Evolutionary conservation across 2,888 invertebrate genomes (phyloP), one percentile per base, ranked within the genome.

Genomic region (Caenorhabditis angaria): DNA sequence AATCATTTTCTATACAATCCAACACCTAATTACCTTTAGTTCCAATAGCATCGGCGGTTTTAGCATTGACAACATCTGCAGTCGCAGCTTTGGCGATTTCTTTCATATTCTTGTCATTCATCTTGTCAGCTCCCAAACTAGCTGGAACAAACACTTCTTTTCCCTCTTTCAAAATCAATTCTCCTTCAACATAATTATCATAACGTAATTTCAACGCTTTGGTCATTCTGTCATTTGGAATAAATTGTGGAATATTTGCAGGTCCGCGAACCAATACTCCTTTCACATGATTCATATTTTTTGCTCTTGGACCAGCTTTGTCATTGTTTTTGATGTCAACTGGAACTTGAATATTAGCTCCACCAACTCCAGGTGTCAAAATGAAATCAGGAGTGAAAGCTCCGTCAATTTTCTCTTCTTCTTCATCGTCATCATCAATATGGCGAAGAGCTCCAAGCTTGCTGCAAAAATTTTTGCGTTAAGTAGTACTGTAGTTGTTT

Each of bases 101-200:
- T 29, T 35, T 27, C 53, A 28, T 32, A 18, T 68, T 69, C 56
- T 62, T 67, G 18, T 50, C 73, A 27, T 63, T 59, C 64, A 66
- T 69, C 50, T 73, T 73, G 27, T 63, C 67, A 22, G 67, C 67
- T 25, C 72, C 72, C 48, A 68, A 28, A 12, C 35, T 61, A 24
- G 60, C 59, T 29, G 72, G 72, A 28, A 73, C 73, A 20, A 73
- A 73, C 0, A 73, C 51, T 24, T 65, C 65, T 32, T 69, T 68
- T 14, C 65, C 68, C n/a, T 73, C 47, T 24, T 20, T 25, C 3
- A 68, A n/a, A n/a, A 65, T 57, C 53, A 73, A 41, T 32, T 73
- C 73, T 48, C 73, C 73, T 28, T 69, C 66, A 18, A 73, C 60
- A 48, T 62, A 73, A 48, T 68, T 69, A 41, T 73, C 73, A 24